phyloP scores from a whole-genome alignment of 2,113 vertebrate species.

The Anarhynchus alexandrinus region DNA sequence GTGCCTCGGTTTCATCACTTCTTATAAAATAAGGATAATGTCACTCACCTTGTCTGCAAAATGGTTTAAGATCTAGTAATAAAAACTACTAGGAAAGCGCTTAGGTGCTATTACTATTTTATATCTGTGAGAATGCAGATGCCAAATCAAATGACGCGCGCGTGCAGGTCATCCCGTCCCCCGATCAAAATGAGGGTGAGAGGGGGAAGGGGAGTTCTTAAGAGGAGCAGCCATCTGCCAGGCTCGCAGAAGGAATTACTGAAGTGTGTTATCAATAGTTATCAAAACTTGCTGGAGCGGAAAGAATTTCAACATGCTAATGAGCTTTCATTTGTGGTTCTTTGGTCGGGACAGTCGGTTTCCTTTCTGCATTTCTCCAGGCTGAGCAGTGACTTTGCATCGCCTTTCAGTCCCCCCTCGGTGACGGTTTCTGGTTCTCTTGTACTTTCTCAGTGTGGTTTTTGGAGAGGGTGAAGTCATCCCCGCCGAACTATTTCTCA shows the following conservation, averaged over 20 bases:
- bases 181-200: background rate
- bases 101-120: background rate
- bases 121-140: background rate
- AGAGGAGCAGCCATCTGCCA: background rate
- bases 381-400: background rate
- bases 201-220: background rate
- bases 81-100: background rate
- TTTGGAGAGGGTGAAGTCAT: background rate
- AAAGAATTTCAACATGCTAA: slow-evolving; percentile 19
- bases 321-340: background rate
- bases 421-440: background rate
- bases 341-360: background rate
- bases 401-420: background rate
- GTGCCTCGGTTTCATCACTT: background rate
- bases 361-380: background rate
- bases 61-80: background rate
- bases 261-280: slow-evolving; percentile 1
- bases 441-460: background rate
- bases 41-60: background rate
- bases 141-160: background rate
- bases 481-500: background rate
- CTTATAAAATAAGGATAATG: background rate
- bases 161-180: background rate
- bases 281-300: background rate
- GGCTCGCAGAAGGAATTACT: background rate